Evolutionary conservation across 2,797 vertebrate species (phyloP).

Genomic region (Ibycter americanus): DNA sequence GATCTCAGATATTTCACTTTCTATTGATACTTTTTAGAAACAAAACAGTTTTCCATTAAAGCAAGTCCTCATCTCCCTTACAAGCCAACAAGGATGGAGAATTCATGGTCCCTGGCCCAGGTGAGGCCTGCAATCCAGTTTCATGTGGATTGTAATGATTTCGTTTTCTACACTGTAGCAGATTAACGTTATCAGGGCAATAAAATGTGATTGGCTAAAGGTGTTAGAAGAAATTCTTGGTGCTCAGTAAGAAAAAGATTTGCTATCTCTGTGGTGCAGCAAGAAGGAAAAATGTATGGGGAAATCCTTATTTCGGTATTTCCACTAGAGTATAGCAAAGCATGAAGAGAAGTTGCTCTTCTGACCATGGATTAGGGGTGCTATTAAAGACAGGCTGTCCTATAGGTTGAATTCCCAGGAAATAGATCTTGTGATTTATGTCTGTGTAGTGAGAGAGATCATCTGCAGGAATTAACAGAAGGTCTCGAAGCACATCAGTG

Average conservation of each 20-base stretch:
- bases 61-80: background rate
- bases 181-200: background rate
- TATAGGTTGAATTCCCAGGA: background rate
- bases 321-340: background rate
- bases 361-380: background rate
- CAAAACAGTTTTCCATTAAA: background rate
- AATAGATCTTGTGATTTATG: background rate
- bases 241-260: background rate
- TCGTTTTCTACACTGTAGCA: background rate
- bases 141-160: background rate
- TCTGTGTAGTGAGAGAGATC: background rate
- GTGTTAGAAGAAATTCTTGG: background rate
- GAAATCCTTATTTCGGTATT: background rate
- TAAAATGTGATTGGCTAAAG: background rate
- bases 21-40: background rate
- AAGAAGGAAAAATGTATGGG: background rate
- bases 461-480: background rate
- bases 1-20: background rate
- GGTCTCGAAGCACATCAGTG: background rate
- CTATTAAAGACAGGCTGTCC: background rate
- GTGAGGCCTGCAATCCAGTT: background rate
- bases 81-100: background rate
- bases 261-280: background rate
- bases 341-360: background rate
- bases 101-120: background rate